A percentile compares a stretch with the other conserved stretches of the same genome.
Evolutionary conservation across 1,140 invertebrate species (phyloP).

Genomic region (Adelges cooleyi): DNA sequence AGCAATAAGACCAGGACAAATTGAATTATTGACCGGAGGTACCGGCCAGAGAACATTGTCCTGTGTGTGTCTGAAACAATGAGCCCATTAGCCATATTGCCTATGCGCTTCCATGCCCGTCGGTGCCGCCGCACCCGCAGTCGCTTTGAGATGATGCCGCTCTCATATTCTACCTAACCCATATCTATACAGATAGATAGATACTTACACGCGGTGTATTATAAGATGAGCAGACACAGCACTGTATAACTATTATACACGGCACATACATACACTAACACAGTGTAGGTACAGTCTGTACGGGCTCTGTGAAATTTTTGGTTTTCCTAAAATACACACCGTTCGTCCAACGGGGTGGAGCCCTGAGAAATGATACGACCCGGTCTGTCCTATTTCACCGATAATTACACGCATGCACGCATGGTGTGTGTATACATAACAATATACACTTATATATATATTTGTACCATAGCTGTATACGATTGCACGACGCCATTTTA

Average conservation of each 20-base stretch:
- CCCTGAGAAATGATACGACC: conserved; percentile 15
- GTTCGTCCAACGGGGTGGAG: background rate
- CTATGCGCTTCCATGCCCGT: background rate
- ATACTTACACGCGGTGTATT: background rate
- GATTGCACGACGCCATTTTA: conserved; percentile 12
- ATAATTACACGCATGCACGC: conserved; percentile 7
- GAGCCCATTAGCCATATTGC: conserved; percentile 1
- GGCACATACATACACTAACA: no score
- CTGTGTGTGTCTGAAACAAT: conserved; percentile 3
- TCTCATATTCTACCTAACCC: background rate
- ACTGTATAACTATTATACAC: no score
- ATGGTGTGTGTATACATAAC: background rate
- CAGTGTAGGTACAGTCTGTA: no score
- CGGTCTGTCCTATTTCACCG: conserved; percentile 3
- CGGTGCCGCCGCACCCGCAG: background rate
- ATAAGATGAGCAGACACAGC: no score
- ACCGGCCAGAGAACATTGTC: background rate
- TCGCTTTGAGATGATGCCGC: background rate
- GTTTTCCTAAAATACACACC: no score
- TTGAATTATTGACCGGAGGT: conserved; percentile 7
- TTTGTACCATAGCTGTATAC: background rate
- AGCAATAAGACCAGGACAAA: background rate
- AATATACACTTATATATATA: background rate
- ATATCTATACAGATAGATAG: background rate
- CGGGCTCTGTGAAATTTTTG: no score